Conservation (phyloP, 2,113 vertebrate species). For the Sturnus vulgaris region DNA sequence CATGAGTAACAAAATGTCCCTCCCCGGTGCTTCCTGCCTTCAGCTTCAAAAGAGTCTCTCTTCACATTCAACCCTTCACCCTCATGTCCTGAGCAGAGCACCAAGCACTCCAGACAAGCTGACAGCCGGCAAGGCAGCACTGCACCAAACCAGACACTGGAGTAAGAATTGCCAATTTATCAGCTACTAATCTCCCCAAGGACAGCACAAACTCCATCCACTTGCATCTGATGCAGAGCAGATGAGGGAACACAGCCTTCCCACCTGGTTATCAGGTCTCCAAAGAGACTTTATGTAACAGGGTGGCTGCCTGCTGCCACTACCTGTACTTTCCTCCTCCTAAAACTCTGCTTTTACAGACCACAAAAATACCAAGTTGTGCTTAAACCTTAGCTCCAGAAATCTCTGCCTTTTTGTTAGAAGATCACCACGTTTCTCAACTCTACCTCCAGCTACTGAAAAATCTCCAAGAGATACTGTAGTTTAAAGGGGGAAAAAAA, state of each 20-base stretch:
- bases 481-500: neutral
- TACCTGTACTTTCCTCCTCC: neutral
- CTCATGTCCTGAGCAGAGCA: neutral
- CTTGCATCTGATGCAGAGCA: neutral
- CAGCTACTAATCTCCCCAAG: neutral
- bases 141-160: neutral
- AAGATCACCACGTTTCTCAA: neutral
- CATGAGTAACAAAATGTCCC: neutral
- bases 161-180: neutral
- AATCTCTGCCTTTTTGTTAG: neutral
- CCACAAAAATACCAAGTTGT: neutral
- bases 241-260: neutral
- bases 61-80: neutral
- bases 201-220: neutral
- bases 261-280: neutral
- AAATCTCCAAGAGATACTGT: neutral
- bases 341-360: neutral
- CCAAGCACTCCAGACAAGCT: neutral
- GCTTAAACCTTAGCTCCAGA: neutral
- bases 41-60: neutral
- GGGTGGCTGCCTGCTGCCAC: neutral
- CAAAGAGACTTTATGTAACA: neutral
- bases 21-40: neutral
- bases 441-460: neutral
- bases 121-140: neutral